Percentiles rank a stretch among this genome's conserved stretches.
These are phyloP conservation scores for Heterohyrax brucei DNA, from an alignment of 2,797 vertebrate species.

Conservation along the genomic window DNA sequence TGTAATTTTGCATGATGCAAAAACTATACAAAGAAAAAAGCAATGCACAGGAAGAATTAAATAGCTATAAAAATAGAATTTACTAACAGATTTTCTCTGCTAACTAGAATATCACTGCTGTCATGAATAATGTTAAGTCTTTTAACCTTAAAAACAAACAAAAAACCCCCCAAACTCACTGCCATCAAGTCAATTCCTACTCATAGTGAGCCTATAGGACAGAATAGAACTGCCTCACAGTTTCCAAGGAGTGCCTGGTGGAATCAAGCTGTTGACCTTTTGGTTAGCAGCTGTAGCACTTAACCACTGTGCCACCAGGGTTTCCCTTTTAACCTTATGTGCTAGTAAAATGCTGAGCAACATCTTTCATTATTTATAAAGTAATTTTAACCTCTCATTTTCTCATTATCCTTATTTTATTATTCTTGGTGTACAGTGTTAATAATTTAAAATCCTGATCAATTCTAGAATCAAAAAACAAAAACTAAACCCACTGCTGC, in stretches of 20 bases:
- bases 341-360: constrained; percentile 44
- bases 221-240: too few relatives aligned
- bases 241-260: too few relatives aligned
- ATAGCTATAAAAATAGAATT: constrained; percentile 56
- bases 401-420: constrained; percentile 51
- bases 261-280: too few relatives aligned
- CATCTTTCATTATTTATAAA: constrained; percentile 66
- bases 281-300: too few relatives aligned
- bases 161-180: too few relatives aligned
- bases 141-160: neutral
- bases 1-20: neutral
- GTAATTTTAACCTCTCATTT: constrained; percentile 28
- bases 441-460: constrained; percentile 42
- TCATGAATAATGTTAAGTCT: neutral
- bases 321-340: constrained; percentile 3
- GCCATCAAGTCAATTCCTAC: too few relatives aligned
- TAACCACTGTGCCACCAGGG: too few relatives aligned
- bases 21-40: constrained; percentile 12
- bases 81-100: neutral
- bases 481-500: too few relatives aligned
- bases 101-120: constrained; percentile 37
- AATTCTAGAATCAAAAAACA: neutral
- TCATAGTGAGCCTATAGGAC: too few relatives aligned
- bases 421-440: constrained; percentile 38
- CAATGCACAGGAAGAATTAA: constrained; percentile 43